These are phyloP conservation scores for Motacilla tschutschensis DNA, from an alignment of 2,113 vertebrate genomes.

Conservation along the genomic window DNA sequence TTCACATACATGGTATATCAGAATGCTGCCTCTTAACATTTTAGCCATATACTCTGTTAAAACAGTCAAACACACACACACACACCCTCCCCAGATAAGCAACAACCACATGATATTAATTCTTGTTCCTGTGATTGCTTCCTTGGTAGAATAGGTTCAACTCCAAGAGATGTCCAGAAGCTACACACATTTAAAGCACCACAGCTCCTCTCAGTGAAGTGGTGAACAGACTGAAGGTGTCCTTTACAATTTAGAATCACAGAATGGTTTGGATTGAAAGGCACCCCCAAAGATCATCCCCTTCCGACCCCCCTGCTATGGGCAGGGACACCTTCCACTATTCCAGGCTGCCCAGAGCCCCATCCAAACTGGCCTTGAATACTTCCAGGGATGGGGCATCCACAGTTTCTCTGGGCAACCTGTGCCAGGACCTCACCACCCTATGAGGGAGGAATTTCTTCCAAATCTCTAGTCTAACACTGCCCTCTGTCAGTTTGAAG, in stretches of 20 bases:
- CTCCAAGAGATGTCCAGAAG: neutral
- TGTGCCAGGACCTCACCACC: neutral
- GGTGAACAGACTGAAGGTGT: neutral
- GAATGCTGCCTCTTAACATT: neutral
- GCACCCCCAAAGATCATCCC: neutral
- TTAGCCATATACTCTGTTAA: neutral
- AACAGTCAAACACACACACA: neutral
- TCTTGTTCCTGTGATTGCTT: neutral
- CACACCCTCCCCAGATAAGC: neutral
- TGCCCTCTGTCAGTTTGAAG: neutral
- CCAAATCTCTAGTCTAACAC: neutral
- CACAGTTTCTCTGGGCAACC: neutral
- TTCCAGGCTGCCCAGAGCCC: accelerated
- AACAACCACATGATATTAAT: neutral
- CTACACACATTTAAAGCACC: too few species aligned
- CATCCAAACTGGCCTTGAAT: accelerated
- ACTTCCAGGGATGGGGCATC: neutral
- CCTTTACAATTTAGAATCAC: neutral
- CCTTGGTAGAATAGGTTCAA: neutral
- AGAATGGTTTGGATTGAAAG: neutral
- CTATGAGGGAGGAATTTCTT: neutral
- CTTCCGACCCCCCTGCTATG: neutral
- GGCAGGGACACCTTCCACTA: neutral
- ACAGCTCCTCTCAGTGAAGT: neutral
- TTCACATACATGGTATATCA: neutral